Percentiles rank a stretch among this genome's conserved stretches.
These are phyloP conservation scores for Augochlorella aurata DNA, from an alignment of 2,888 invertebrate species.

Conservation along the genomic window DNA sequence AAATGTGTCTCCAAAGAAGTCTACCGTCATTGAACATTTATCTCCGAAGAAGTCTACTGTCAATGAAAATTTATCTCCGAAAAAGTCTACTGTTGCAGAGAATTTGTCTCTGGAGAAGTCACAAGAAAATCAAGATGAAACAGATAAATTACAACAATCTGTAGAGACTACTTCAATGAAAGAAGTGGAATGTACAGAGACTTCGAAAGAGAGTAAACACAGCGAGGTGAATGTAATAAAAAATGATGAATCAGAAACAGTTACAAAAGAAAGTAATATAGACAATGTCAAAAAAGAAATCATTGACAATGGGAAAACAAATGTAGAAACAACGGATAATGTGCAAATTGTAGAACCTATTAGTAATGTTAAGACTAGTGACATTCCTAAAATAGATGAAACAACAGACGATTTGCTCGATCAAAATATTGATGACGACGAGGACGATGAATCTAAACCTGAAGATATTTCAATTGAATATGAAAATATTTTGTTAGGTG, in stretches of 20 bases:
- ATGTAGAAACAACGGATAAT: constrained; percentile 68
- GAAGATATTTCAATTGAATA: constrained; percentile 33
- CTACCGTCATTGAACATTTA: not conserved
- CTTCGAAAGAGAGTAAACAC: not conserved
- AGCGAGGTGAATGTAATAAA: constrained; percentile 1
- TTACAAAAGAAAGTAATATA: constrained; percentile 8
- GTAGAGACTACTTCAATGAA: not conserved
- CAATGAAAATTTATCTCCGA: not conserved
- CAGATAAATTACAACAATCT: not conserved
- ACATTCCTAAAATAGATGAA: constrained; percentile 46
- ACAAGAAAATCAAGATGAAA: constrained; percentile 8
- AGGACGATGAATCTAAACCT: constrained; percentile 58
- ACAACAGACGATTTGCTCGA: constrained; percentile 24
- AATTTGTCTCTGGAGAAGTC: constrained; percentile 5
- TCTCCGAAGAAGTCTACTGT: not conserved
- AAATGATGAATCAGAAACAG: not conserved
- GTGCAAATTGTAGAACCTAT: constrained; percentile 55
- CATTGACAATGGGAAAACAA: constrained; percentile 9
- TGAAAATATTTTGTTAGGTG: not conserved
- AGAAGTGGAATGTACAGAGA: constrained; percentile 8
- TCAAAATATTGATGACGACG: constrained; percentile 36
- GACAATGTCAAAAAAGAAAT: constrained; percentile 19
- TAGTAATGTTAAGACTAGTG: constrained; percentile 20
- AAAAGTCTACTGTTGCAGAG: no score
- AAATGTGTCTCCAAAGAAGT: not conserved